phyloP scores from a whole-genome alignment of 2,113 vertebrate species.

The Noturus placidus region DNA sequence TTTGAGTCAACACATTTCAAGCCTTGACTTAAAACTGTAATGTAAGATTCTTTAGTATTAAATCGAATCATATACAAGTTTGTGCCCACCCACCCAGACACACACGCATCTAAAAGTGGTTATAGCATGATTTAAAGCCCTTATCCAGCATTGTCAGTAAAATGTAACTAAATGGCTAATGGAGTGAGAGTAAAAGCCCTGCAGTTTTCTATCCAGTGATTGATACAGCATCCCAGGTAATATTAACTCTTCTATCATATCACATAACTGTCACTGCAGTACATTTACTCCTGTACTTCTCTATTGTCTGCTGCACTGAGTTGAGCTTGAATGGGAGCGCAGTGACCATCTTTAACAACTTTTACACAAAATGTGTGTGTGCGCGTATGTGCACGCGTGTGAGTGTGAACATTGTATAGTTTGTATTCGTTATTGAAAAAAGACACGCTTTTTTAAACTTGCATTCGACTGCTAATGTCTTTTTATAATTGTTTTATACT shows the following conservation, averaged over 20 bases:
- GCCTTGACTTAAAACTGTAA: background rate
- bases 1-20: background rate
- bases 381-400: too few species aligned
- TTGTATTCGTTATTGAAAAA: too few species aligned
- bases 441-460: too few species aligned
- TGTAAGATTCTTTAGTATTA: background rate
- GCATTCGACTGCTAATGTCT: too few species aligned
- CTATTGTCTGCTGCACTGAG: background rate
- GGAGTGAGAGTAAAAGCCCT: constrained; percentile 1
- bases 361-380: background rate
- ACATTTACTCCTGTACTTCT: background rate
- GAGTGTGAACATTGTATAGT: background rate
- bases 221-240: background rate
- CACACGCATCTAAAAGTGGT: background rate
- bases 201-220: constrained; percentile 23
- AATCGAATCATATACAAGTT: background rate
- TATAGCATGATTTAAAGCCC: constrained; percentile 22
- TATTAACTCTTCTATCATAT: constrained; percentile 12
- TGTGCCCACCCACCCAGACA: background rate
- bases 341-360: background rate
- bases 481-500: too few species aligned
- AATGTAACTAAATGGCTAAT: constrained; percentile 11
- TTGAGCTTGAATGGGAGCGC: background rate
- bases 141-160: constrained; percentile 2
- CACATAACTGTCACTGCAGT: constrained; percentile 16